Evolutionary conservation across 2,797 vertebrate species (phyloP).

Genomic region (Spinus olivaceus): DNA sequence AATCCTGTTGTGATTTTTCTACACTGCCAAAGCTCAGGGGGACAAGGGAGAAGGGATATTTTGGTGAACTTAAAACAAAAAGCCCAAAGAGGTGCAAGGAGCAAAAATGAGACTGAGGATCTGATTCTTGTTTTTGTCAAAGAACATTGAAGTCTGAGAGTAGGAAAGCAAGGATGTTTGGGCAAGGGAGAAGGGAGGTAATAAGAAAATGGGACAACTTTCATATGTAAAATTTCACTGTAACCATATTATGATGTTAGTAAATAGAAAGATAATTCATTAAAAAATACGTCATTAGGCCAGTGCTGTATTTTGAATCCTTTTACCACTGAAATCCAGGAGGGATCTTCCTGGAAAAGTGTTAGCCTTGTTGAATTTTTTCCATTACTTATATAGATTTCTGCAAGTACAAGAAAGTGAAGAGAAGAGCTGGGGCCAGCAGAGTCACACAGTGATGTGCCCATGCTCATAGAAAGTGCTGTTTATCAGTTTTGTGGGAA

Average conservation of each 20-base stretch:
- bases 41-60: neutral
- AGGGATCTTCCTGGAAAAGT: neutral
- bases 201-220: neutral
- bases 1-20: neutral
- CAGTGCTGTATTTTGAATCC: neutral
- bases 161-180: neutral
- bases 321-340: neutral
- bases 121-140: neutral
- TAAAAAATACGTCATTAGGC: neutral
- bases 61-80: neutral
- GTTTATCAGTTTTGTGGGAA: neutral
- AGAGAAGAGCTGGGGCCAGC: neutral
- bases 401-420: neutral
- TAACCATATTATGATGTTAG: neutral
- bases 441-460: neutral
- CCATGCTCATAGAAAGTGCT: neutral
- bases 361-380: neutral
- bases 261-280: neutral
- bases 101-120: neutral
- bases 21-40: neutral
- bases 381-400: neutral
- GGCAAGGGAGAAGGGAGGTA: neutral
- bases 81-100: neutral
- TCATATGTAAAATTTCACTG: neutral
- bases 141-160: neutral